Evolutionary conservation across 1,140 invertebrate genomes (phyloP).

Genomic region (Drosophila ananassae): DNA sequence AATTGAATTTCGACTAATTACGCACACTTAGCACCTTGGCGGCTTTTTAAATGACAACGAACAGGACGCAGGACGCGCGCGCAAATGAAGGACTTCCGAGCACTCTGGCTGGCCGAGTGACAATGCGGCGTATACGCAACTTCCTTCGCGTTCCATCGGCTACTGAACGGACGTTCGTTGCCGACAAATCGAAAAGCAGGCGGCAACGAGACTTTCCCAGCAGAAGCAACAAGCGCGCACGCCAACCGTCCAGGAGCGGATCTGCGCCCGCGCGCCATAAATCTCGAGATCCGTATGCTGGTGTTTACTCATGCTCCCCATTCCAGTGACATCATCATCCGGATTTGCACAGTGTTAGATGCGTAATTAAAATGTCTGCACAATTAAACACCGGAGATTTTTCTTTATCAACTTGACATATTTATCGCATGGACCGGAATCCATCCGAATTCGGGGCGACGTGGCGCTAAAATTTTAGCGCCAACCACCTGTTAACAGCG

Average conservation of each 20-base stretch:
- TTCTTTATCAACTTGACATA: constrained; percentile 49
- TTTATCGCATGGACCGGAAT: constrained; percentile 52
- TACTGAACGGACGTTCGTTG: constrained; percentile 60
- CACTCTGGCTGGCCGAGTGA: constrained; percentile 25
- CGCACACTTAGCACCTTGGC: constrained; percentile 62
- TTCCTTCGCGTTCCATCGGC: constrained; percentile 78
- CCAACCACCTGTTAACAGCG: constrained; percentile 68
- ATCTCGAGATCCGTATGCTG: constrained; percentile 1
- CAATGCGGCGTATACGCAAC: constrained; percentile 74
- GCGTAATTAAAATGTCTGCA: constrained; percentile 65
- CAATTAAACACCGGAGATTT: constrained; percentile 58
- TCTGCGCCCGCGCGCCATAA: constrained; percentile 7
- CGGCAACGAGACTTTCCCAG: constrained; percentile 26
- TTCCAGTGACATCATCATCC: constrained; percentile 36
- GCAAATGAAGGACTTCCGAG: constrained; percentile 45
- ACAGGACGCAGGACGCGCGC: constrained; percentile 42
- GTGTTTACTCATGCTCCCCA: constrained; percentile 7
- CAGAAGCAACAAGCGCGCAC: constrained; percentile 56
- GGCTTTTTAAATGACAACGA: constrained; percentile 5
- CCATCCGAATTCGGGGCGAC: constrained; percentile 14
- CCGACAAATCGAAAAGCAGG: constrained; percentile 38
- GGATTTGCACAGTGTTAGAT: constrained; percentile 52
- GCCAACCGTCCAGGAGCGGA: constrained; percentile 37
- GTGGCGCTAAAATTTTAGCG: constrained; percentile 24
- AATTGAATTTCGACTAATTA: constrained; percentile 70